A percentile compares a stretch with the other conserved stretches of the same genome.
phyloP scores from a whole-genome alignment of 2,888 invertebrate genomes.

The Meteorus cinctellus region DNA sequence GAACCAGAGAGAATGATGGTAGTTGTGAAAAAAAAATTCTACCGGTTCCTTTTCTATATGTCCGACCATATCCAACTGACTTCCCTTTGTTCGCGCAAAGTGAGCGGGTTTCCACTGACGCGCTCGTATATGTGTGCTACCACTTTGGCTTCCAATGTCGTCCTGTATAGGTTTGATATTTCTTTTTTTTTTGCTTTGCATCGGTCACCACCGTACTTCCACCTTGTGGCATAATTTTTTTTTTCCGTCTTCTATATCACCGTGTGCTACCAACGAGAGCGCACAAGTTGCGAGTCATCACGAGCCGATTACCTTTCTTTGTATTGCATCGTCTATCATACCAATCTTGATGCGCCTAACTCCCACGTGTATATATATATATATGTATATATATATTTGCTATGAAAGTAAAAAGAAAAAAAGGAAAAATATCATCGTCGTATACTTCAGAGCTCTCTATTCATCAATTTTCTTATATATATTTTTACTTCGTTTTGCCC shows the following conservation, averaged over 20 bases:
- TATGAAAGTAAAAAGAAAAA: not conserved
- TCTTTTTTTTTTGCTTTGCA: not conserved
- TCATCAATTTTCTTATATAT: not conserved
- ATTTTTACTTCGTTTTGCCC: no score
- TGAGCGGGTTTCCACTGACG: constrained; percentile 35
- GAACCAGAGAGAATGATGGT: constrained; percentile 9
- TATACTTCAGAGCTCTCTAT: not conserved
- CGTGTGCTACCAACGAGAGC: not conserved
- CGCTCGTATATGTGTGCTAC: constrained; percentile 38
- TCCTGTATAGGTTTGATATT: no score
- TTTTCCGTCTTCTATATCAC: not conserved
- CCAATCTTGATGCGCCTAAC: not conserved
- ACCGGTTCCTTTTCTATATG: constrained; percentile 40
- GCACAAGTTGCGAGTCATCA: constrained; percentile 32
- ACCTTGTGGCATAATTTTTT: constrained; percentile 7
- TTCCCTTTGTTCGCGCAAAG: constrained; percentile 49
- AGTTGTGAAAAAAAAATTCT: constrained; percentile 33
- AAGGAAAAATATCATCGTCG: not conserved
- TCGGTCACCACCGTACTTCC: not conserved
- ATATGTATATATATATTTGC: not conserved
- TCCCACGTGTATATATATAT: not conserved
- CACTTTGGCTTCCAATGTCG: constrained; percentile 34
- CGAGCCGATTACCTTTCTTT: constrained; percentile 32
- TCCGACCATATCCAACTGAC: constrained; percentile 51
- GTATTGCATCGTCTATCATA: not conserved